phyloP scores from a whole-genome alignment of 2,797 vertebrate genomes.

The Cetoscarus ocellatus region DNA sequence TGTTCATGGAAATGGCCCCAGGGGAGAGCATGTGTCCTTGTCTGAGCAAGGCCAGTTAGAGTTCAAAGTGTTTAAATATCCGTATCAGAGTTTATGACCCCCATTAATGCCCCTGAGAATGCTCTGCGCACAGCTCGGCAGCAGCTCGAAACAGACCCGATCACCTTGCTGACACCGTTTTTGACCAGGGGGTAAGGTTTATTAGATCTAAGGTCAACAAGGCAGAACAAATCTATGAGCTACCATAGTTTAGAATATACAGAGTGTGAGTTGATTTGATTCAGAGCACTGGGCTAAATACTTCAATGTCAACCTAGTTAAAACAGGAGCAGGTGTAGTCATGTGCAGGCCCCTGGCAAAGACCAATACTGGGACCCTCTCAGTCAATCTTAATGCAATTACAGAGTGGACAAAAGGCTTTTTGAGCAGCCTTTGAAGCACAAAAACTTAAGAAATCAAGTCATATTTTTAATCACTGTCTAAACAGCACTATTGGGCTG shows the following conservation, averaged over 20 bases:
- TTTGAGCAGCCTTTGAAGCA: no score
- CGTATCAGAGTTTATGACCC: slow-evolving; percentile 77
- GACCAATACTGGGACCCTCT: no score
- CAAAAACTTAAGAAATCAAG: no score
- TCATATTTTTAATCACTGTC: no score
- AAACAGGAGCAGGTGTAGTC: no score
- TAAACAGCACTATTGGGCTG: no score
- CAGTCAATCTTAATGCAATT: no score
- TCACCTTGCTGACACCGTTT: slow-evolving; percentile 46
- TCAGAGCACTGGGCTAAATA: background rate
- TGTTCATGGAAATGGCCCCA: slow-evolving; percentile 66
- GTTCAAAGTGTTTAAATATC: slow-evolving; percentile 80
- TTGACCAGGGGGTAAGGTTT: slow-evolving; percentile 53
- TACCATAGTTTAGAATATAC: slow-evolving; percentile 13
- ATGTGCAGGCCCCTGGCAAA: no score
- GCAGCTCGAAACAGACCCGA: slow-evolving; percentile 54
- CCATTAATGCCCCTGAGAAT: slow-evolving; percentile 67
- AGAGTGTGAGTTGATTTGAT: slow-evolving; percentile 20
- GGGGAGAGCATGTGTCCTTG: slow-evolving; percentile 68
- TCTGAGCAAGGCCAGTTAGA: slow-evolving; percentile 72
- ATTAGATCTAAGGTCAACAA: slow-evolving; percentile 64
- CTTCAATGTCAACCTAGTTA: background rate
- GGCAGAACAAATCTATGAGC: slow-evolving; percentile 51
- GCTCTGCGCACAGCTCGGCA: slow-evolving; percentile 49
- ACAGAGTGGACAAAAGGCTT: no score